A percentile compares a stretch with the other conserved stretches of the same genome.
Evolutionary conservation across 2,888 invertebrate species (phyloP).

Genomic region (Ctenicera cuprea): DNA sequence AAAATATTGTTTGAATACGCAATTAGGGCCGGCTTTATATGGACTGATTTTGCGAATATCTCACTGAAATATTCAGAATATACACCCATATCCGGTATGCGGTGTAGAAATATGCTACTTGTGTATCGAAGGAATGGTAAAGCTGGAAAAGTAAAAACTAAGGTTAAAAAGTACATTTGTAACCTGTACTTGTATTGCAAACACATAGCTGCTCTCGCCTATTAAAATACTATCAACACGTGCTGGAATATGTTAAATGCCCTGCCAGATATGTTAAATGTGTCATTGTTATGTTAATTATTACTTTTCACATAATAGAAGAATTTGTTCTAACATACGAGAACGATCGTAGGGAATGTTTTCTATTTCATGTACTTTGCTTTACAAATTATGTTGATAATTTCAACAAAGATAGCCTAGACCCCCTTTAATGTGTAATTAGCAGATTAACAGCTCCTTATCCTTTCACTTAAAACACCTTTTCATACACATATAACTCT

Average conservation of each 20-base stretch:
- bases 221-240: slow-evolving; percentile 36
- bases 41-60: slow-evolving; percentile 21
- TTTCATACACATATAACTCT: no score
- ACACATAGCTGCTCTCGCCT: slow-evolving; percentile 26
- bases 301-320: slow-evolving; percentile 6
- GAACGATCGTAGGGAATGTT: background rate
- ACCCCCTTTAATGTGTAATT: no score
- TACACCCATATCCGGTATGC: slow-evolving; percentile 34
- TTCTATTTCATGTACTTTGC: background rate
- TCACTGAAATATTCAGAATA: slow-evolving; percentile 24
- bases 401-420: background rate
- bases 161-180: slow-evolving; percentile 22
- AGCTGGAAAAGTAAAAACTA: slow-evolving; percentile 3
- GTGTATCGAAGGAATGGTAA: slow-evolving; percentile 18
- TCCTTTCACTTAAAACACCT: no score
- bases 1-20: slow-evolving; percentile 25
- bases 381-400: no score
- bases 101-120: background rate
- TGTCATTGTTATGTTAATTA: slow-evolving; percentile 28
- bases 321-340: background rate
- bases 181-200: slow-evolving; percentile 22
- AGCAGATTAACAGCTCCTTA: no score
- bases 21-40: slow-evolving; percentile 21
- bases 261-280: slow-evolving; percentile 27
- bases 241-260: slow-evolving; percentile 28